Percentiles rank a stretch among this genome's conserved stretches.
These are phyloP conservation scores for Cliona cf. orientalis DNA, from an alignment of 37 sponge, comb jelly and placozoan genomes.

Conservation along the genomic window DNA sequence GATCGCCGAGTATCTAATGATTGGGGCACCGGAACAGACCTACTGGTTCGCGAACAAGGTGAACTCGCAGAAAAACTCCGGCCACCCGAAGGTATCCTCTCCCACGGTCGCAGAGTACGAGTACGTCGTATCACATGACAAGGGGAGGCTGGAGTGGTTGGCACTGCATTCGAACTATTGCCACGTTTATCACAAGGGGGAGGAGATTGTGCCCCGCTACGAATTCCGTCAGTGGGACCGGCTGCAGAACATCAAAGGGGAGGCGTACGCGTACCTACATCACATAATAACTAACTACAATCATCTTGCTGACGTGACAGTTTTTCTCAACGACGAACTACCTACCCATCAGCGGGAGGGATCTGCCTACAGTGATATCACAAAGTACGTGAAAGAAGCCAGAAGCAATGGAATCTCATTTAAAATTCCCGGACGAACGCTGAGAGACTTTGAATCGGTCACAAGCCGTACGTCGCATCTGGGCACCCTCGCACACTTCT, in stretches of 20 bases:
- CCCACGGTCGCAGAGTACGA: too few species aligned
- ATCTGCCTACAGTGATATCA: too few species aligned
- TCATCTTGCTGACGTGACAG: background rate
- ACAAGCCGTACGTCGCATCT: too few species aligned
- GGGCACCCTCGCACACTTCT: too few species aligned
- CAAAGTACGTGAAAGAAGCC: too few species aligned
- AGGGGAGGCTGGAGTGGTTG: background rate
- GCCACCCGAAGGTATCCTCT: too few species aligned
- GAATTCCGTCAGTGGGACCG: background rate
- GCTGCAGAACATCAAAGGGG: background rate
- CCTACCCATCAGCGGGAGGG: background rate
- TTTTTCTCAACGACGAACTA: background rate
- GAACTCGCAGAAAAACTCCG: constrained; percentile 36
- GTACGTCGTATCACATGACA: background rate
- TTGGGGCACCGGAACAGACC: constrained; percentile 33
- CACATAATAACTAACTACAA: background rate
- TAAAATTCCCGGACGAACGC: too few species aligned
- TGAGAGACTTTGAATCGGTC: too few species aligned
- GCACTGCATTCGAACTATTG: background rate
- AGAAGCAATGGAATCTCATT: too few species aligned
- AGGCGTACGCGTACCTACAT: background rate
- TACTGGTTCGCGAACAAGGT: constrained; percentile 21
- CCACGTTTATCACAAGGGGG: background rate
- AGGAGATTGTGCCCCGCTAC: background rate
- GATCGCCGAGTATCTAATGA: constrained; percentile 33